These are phyloP conservation scores for Adelosebastes latens DNA, from an alignment of 2,797 vertebrate species.

Conservation along the genomic window DNA sequence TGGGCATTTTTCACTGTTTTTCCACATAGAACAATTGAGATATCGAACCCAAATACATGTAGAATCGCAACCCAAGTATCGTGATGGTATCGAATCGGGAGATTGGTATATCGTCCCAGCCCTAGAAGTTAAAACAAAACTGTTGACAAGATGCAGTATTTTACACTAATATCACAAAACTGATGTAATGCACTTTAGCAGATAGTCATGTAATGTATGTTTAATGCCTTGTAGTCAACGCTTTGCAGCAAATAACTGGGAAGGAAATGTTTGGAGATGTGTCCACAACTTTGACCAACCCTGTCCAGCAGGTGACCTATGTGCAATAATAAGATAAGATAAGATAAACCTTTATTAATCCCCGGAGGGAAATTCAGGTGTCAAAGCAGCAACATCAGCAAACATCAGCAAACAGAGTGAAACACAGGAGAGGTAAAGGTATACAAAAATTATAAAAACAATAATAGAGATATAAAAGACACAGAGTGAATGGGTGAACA, in stretches of 20 bases:
- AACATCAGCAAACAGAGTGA: no score
- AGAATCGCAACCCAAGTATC: neutral
- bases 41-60: neutral
- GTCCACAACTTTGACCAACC: neutral
- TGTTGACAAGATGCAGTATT: neutral
- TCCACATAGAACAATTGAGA: neutral
- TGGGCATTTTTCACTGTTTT: neutral
- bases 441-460: no score
- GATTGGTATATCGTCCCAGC: no score
- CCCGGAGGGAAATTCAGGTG: no score
- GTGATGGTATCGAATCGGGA: neutral
- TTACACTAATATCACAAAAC: neutral
- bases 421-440: no score
- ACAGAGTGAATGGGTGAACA: no score
- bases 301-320: neutral
- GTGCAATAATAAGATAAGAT: no score
- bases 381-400: no score
- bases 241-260: neutral
- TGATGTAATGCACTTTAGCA: conserved; percentile 1
- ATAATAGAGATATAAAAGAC: no score
- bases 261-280: neutral
- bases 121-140: neutral
- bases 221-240: neutral
- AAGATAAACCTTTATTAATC: no score
- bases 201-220: neutral